phyloP scores from a whole-genome alignment of 2,113 vertebrate species.

The Oryzias curvinotus region DNA sequence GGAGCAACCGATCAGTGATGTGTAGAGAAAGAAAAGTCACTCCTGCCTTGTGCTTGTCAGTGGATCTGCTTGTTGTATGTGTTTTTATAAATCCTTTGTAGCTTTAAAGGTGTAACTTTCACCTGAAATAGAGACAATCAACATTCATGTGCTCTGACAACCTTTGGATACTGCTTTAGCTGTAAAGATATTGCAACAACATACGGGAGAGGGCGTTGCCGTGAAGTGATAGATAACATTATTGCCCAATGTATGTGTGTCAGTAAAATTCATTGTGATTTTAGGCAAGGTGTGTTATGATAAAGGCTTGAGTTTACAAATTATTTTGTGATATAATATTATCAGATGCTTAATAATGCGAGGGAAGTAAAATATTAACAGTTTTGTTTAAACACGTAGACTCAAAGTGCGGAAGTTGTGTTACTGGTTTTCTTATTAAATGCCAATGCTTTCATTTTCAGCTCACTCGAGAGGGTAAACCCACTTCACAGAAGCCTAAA shows the following conservation, averaged over 20 bases:
- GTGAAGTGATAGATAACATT: not conserved
- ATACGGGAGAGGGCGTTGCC: conserved; percentile 1
- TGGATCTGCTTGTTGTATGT: too few species aligned
- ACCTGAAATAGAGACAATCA: not conserved
- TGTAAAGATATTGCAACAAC: not conserved
- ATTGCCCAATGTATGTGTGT: conserved; percentile 3
- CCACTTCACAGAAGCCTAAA: conserved; percentile 14
- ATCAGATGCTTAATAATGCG: not conserved
- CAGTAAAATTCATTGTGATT: conserved; percentile 12
- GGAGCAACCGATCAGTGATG: conserved; percentile 15
- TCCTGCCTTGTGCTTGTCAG: too few species aligned
- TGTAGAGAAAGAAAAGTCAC: conserved; percentile 5
- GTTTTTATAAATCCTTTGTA: too few species aligned
- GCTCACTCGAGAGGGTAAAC: conserved; percentile 5
- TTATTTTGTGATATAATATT: not conserved
- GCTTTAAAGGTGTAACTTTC: not conserved
- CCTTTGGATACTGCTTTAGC: not conserved
- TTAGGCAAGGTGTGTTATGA: not conserved
- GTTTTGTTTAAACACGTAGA: not conserved
- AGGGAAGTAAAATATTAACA: not conserved
- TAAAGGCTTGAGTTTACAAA: not conserved
- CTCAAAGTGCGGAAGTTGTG: too few species aligned
- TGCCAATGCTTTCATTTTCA: conserved; percentile 2
- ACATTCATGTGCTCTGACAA: not conserved
- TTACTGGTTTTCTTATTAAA: not conserved